Evolutionary conservation across 2,888 invertebrate genomes (phyloP), one percentile per base, ranked within the genome.

Genomic region (Leptinotarsa haldemani): DNA sequence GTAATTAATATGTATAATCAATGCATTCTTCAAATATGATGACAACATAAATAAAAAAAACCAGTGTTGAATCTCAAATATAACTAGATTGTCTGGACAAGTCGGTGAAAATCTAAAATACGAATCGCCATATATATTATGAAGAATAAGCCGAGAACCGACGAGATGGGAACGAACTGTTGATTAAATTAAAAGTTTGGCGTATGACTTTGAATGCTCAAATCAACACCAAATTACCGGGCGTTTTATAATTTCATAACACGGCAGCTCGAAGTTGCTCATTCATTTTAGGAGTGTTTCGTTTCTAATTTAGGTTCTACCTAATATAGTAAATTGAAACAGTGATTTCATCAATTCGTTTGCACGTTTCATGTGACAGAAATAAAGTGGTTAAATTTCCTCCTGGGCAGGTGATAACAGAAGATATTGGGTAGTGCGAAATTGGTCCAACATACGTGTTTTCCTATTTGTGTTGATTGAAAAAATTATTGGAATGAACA

Each of bases 171-270:
- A 58, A 70, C 67, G 69, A 67, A 69, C 72, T 63, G 72, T 74
- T 82, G 83, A 85, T 85, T 84, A 81, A 84, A 83, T 85, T 85
- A 84, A 85, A 84, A 84, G 80, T 84, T 84, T 76, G 76, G 74
- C 74, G 81, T 78, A 77, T 77, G 81, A 84, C 82, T 83, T 81
- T 84, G 84, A 85, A 85, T 85, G 83, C 83, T 81, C 83, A 83
- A 85, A 85, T 85, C 85, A 85, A 84, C 84, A 83, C 79, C 77
- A 80, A 84, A 85, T 85, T 84, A 84, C 83, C 75, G 74, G 78
- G 82, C 82, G 82, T 79, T 83, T 82, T 82, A 83, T 85, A 85
- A 85, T 85, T 85, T 80, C 83, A 84, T 84, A 83, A 84, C 76
- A 81, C 69, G 66, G 73, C 61, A 46, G 68, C 56, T 70, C 65